Evolutionary conservation across 2,888 invertebrate genomes (phyloP).

Genomic region (Frankliniella fusca): DNA sequence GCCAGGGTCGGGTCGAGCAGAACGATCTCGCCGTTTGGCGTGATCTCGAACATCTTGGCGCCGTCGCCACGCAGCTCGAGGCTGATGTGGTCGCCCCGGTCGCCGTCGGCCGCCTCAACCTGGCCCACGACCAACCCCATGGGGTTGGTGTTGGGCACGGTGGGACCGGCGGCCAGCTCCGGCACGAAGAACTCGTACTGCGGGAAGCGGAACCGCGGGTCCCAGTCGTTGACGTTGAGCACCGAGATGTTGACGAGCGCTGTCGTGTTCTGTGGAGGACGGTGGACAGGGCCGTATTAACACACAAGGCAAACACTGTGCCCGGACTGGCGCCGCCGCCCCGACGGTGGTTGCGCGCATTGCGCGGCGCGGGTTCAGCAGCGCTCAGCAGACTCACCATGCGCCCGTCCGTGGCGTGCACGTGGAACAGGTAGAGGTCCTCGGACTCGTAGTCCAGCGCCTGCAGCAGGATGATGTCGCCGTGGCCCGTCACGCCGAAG

Average conservation of each 20-base stretch:
- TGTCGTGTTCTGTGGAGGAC: slow-evolving; percentile 71
- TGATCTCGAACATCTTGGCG: slow-evolving; percentile 62
- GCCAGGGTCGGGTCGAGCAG: slow-evolving; percentile 46
- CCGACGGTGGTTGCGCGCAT: no score
- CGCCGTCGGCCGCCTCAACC: slow-evolving; percentile 84
- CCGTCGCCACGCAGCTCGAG: slow-evolving; percentile 68
- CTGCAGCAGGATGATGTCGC: slow-evolving; percentile 71
- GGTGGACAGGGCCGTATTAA: neutral
- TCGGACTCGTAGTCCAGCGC: slow-evolving; percentile 74
- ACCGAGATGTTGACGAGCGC: slow-evolving; percentile 76
- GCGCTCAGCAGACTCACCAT: no score
- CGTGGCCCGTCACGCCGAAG: slow-evolving; percentile 72
- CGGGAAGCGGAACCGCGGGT: slow-evolving; percentile 81
- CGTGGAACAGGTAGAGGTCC: slow-evolving; percentile 68
- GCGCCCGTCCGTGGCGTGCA: slow-evolving; percentile 74
- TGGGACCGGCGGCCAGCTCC: slow-evolving; percentile 42
- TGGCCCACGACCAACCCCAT: slow-evolving; percentile 44
- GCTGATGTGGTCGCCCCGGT: slow-evolving; percentile 67
- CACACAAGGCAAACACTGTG: slow-evolving; percentile 27
- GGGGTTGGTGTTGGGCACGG: slow-evolving; percentile 34
- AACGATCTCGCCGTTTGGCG: slow-evolving; percentile 61
- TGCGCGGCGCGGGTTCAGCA: no score
- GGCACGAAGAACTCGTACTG: slow-evolving; percentile 75
- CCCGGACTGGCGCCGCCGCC: no score
- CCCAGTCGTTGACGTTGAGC: slow-evolving; percentile 87